A percentile compares a stretch with the other conserved stretches of the same genome.
Conservation (phyloP, 2,797 vertebrate species). For the Neopelma chrysocephalum region DNA sequence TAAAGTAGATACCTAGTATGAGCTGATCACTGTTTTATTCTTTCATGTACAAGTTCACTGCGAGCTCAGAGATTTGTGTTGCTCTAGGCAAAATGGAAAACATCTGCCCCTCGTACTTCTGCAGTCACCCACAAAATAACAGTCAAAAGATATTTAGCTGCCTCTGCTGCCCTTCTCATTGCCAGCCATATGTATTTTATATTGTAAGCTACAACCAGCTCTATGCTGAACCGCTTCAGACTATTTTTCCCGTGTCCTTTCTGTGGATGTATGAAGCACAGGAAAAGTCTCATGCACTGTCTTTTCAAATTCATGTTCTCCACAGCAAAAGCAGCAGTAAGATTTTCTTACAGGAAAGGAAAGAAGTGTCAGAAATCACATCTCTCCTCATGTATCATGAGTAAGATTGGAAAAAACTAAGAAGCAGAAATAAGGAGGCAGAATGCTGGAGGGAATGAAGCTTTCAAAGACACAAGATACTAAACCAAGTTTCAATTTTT, state of each 20-base stretch:
- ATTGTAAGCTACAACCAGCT: background rate
- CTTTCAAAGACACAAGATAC: background rate
- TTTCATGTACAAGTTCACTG: fast-evolving
- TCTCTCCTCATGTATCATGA: background rate
- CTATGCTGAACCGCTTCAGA: background rate
- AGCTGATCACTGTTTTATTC: background rate
- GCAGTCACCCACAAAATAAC: slow-evolving; percentile 7
- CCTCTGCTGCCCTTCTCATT: background rate
- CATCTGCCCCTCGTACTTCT: background rate
- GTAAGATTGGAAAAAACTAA: background rate
- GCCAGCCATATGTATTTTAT: background rate
- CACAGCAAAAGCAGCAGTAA: background rate
- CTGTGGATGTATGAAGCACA: background rate
- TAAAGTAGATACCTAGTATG: background rate
- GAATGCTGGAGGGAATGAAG: background rate
- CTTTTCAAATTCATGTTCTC: background rate
- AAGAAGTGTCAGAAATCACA: background rate
- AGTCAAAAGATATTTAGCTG: background rate
- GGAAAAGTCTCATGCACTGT: background rate
- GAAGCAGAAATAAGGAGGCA: background rate
- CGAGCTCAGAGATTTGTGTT: background rate
- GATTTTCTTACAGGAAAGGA: background rate
- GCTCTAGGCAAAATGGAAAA: background rate
- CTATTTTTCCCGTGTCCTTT: background rate
- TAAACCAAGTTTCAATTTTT: background rate